phyloP scores from a whole-genome alignment of 2,888 invertebrate species.

The Drosophila leonis region DNA sequence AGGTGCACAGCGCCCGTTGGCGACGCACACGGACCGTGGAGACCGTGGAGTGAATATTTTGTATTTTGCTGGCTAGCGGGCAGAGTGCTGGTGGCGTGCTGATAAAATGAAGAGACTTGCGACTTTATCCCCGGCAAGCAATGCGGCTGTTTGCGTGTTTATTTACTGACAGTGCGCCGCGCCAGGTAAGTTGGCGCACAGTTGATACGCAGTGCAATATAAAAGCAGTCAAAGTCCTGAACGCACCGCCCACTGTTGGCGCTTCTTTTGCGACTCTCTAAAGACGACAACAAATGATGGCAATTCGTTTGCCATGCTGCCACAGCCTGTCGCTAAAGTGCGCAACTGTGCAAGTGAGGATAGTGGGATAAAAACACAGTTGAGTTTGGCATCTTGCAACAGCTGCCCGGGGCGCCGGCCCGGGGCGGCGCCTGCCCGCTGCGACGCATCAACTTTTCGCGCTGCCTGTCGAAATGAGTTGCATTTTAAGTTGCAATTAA shows the following conservation, averaged over 20 bases:
- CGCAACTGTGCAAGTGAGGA: conserved; percentile 38
- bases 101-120: conserved; percentile 46
- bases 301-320: conserved; percentile 73
- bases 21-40: conserved; percentile 34
- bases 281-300: conserved; percentile 70
- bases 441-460: conserved; percentile 56
- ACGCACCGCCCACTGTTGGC: not conserved
- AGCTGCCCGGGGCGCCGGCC: conserved; percentile 27
- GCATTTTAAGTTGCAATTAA: conserved; percentile 76
- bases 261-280: conserved; percentile 23
- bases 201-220: conserved; percentile 31
- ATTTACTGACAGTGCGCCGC: conserved; percentile 61
- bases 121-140: conserved; percentile 40
- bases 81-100: conserved; percentile 26
- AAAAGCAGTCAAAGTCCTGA: conserved; percentile 15
- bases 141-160: conserved; percentile 56
- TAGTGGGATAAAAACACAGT: not conserved
- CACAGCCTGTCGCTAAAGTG: conserved; percentile 63
- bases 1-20: conserved; percentile 16
- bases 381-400: conserved; percentile 13
- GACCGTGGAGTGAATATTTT: conserved; percentile 47
- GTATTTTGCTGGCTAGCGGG: conserved; percentile 32
- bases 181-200: conserved; percentile 61
- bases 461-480: conserved; percentile 64
- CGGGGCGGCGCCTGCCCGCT: conserved; percentile 22